phyloP scores from a whole-genome alignment of 92 coral and sea anemone genomes.

The Isaurus tuberculatus region DNA sequence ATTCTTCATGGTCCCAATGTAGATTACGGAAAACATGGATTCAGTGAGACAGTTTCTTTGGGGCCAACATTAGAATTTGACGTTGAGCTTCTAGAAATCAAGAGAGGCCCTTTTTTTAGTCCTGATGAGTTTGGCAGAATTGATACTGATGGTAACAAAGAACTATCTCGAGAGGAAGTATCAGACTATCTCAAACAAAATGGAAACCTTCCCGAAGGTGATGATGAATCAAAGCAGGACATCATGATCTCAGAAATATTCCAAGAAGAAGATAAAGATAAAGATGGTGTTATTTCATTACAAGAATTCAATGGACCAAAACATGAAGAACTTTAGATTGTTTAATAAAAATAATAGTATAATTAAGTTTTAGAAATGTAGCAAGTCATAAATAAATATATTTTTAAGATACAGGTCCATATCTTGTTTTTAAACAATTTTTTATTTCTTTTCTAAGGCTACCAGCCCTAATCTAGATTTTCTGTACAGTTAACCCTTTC shows the following conservation, averaged over 20 bases:
- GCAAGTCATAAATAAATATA: not conserved
- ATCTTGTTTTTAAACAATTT: no score
- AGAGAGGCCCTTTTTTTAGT: conserved; percentile 21
- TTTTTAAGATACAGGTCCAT: no score
- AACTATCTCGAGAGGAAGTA: conserved; percentile 75
- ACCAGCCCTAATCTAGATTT: no score
- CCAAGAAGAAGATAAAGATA: conserved; percentile 88
- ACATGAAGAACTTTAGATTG: conserved; percentile 70
- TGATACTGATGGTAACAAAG: conserved; percentile 81
- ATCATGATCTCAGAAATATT: conserved; percentile 80
- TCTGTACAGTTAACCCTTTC: no score
- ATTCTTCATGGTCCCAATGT: conserved; percentile 41
- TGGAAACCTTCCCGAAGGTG: conserved; percentile 70
- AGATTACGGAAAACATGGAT: conserved; percentile 88
- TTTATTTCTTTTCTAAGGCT: no score
- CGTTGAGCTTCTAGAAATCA: conserved; percentile 84
- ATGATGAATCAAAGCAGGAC: conserved; percentile 73
- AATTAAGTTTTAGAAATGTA: not conserved
- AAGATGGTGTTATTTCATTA: conserved; percentile 88
- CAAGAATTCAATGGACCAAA: conserved; percentile 90
- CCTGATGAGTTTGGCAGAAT: conserved; percentile 80
- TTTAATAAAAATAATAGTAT: no score
- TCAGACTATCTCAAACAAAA: conserved; percentile 71
- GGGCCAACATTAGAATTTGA: conserved; percentile 83
- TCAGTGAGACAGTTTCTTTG: conserved; percentile 75